These are phyloP conservation scores for Spodoptera frugiperda DNA, from an alignment of 1,140 invertebrate species.

Conservation along the genomic window DNA sequence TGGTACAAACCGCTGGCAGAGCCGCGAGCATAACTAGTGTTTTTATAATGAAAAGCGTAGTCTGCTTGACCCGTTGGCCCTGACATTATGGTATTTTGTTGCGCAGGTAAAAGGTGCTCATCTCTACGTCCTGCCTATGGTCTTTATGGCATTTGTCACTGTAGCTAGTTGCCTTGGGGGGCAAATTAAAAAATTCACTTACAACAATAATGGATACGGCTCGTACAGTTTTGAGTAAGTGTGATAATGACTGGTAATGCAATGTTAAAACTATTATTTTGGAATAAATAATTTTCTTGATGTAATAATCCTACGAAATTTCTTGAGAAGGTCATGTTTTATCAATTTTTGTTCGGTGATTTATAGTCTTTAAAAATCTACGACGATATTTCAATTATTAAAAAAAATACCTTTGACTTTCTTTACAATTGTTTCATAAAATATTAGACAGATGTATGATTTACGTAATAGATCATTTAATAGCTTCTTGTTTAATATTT, in stretches of 20 bases:
- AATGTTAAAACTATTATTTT: slow-evolving; percentile 10
- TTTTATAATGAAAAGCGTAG: slow-evolving; percentile 42
- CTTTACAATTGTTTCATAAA: no score
- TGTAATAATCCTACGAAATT: background rate
- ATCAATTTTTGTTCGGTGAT: no score
- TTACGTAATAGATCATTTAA: no score
- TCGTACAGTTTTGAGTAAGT: slow-evolving; percentile 82
- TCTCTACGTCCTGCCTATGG: slow-evolving; percentile 54
- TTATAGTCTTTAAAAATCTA: no score
- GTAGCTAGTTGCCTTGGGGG: slow-evolving; percentile 54
- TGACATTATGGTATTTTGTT: slow-evolving; percentile 70
- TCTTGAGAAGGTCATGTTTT: background rate
- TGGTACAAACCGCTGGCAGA: slow-evolving; percentile 3
- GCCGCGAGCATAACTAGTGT: slow-evolving; percentile 6
- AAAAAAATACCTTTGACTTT: no score
- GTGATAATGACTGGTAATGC: slow-evolving; percentile 33
- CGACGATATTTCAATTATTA: no score
- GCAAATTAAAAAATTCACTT: slow-evolving; percentile 67
- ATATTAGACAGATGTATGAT: no score
- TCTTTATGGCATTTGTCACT: slow-evolving; percentile 57
- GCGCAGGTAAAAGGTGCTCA: slow-evolving; percentile 66
- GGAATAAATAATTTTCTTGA: slow-evolving; percentile 7
- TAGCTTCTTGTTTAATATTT: no score
- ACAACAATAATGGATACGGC: slow-evolving; percentile 75
- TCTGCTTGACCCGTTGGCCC: slow-evolving; percentile 55